Conservation (phyloP, 2,113 vertebrate genomes). For the Gnathonemus longibarbis region DNA sequence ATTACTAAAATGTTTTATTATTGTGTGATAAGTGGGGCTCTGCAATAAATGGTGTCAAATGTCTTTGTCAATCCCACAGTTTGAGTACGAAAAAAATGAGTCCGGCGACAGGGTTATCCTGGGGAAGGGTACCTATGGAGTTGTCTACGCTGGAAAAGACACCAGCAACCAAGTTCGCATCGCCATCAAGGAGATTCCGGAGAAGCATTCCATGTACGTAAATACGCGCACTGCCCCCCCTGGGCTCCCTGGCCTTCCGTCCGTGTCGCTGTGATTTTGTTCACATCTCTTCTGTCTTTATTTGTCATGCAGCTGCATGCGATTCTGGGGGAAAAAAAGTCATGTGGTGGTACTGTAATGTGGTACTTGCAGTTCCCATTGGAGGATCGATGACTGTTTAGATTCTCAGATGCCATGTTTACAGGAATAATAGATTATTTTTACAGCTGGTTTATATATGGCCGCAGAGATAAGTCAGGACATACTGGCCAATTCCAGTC, state of each 20-base stretch:
- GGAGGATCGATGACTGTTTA: constrained; percentile 26
- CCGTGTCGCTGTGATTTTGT: neutral
- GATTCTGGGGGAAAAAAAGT: neutral
- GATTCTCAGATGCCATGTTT: constrained; percentile 20
- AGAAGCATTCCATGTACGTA: constrained; percentile 75
- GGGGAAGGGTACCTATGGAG: constrained; percentile 81
- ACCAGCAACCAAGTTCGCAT: constrained; percentile 80
- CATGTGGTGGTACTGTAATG: neutral
- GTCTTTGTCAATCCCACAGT: constrained; percentile 49
- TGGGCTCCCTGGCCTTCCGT: neutral
- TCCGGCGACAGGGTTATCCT: constrained; percentile 69
- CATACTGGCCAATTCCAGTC: neutral
- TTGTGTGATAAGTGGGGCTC: neutral
- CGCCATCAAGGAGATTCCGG: constrained; percentile 90
- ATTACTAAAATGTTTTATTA: neutral
- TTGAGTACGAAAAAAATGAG: constrained; percentile 74
- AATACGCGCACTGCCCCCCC: neutral
- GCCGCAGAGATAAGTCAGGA: neutral
- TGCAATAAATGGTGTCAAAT: neutral
- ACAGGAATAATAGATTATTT: neutral
- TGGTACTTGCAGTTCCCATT: neutral
- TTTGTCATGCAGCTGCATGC: neutral
- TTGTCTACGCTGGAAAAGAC: constrained; percentile 81
- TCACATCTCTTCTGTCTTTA: neutral
- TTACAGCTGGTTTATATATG: neutral